These are phyloP conservation scores for Halcyon badia DNA, from an alignment of 2,797 vertebrate genomes.

Conservation along the genomic window DNA sequence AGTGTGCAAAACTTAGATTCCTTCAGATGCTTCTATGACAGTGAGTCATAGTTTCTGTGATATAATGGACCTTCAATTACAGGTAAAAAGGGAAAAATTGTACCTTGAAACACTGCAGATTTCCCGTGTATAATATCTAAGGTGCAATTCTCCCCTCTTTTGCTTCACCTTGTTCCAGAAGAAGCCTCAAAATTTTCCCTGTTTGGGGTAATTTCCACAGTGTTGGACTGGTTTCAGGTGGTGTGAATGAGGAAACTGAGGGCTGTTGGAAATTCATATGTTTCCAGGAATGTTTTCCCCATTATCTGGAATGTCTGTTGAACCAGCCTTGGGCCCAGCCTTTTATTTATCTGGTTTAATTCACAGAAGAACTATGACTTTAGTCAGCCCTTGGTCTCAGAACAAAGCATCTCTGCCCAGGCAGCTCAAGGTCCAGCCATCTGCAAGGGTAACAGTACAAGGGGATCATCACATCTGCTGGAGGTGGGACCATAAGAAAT, in stretches of 20 bases:
- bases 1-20: background rate
- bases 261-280: background rate
- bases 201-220: accelerated
- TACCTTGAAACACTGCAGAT: background rate
- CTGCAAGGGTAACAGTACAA: background rate
- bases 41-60: background rate
- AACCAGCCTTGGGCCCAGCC: background rate
- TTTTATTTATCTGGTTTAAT: background rate
- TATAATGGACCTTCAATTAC: background rate
- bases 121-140: accelerated
- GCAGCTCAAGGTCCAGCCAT: background rate
- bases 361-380: background rate
- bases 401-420: background rate
- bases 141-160: background rate
- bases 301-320: background rate
- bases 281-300: background rate
- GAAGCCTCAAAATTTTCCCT: background rate
- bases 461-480: background rate
- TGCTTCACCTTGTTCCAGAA: background rate
- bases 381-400: background rate
- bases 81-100: background rate
- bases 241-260: background rate
- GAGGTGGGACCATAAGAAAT: background rate
- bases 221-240: background rate
- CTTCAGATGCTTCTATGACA: background rate